Evolutionary conservation across 2,113 vertebrate genomes (phyloP), one percentile per base, ranked within the genome.

Genomic region (Stigmatopora nigra): DNA sequence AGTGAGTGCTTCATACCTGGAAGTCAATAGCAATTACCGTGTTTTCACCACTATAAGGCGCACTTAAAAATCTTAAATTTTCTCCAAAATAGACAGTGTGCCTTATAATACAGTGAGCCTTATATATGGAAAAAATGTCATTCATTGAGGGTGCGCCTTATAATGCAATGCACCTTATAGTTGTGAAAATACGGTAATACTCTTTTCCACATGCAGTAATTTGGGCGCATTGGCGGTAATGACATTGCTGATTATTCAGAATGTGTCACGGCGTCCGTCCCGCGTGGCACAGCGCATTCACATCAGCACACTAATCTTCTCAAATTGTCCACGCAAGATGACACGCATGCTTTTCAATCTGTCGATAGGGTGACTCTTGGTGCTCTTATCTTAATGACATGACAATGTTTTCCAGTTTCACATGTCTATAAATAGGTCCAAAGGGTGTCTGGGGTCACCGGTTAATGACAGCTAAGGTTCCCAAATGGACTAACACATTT

Each of bases 391-490:
- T 70, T 82, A 68, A 84, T 83, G 69, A 75, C 53, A 69, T 31
- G 35, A 1, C 31, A 19, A 59, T 14, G 5, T 6, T 14, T 57
- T 57, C 55, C 15, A 60, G 74, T 77, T 77, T 80, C 72, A 60
- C 76, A 68, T 77, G 69, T 78, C 71, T 80, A 65, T 79, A 89
- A 90, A 90, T 88, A 91, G 82, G 78, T 60, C 4, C 46, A 52
- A 77, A 87, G 88, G 84, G 84, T 89, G 86, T 88, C 88, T 86
- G 66, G 71, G 79, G 70, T 38, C 20, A 16, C 2, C 4, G 9
- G 38, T 41, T 31, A 31, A 31, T 31, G 25, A 31, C 25, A 31
- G 25, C 25, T 31, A 31, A 31, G 2, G 25, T 31, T 31, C 25
- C 25, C 25, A 31, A 31, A 31, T 31, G 25, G 25, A 31, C 38